phyloP scores from a whole-genome alignment of 1,140 invertebrate genomes.

The Marisa cornuarietis region DNA sequence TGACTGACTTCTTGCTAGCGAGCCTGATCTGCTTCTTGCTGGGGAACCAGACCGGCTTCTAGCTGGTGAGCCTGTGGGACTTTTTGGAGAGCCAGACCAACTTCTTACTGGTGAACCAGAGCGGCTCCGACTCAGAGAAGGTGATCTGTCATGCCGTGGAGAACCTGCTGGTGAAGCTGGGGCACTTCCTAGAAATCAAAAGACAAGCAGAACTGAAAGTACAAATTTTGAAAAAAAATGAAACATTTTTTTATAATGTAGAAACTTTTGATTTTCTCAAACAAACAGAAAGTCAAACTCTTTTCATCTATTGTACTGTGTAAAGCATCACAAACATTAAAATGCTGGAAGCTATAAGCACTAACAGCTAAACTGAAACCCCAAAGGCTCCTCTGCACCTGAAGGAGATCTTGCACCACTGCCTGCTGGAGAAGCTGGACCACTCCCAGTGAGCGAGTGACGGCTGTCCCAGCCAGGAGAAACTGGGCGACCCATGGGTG shows the following conservation, averaged over 20 bases:
- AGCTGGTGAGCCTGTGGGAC: slow-evolving; percentile 19
- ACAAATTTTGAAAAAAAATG: neutral
- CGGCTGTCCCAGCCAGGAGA: slow-evolving; percentile 24
- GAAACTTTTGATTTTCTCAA: neutral
- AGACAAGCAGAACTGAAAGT: neutral
- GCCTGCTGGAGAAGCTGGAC: slow-evolving; percentile 30
- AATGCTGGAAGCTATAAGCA: neutral
- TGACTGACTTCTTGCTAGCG: slow-evolving; percentile 6
- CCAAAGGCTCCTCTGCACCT: too few relatives aligned
- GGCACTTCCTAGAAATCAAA: neutral
- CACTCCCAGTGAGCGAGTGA: slow-evolving; percentile 23
- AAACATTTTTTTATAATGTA: too few relatives aligned
- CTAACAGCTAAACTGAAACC: neutral
- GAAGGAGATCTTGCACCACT: slow-evolving; percentile 2
- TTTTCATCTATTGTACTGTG: neutral
- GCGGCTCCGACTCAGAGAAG: slow-evolving; percentile 29
- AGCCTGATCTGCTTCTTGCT: slow-evolving; percentile 16
- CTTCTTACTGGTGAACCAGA: slow-evolving; percentile 36
- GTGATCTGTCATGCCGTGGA: slow-evolving; percentile 4
- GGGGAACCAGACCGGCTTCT: slow-evolving; percentile 23
- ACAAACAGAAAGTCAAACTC: neutral
- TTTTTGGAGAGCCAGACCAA: slow-evolving; percentile 33
- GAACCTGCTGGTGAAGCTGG: slow-evolving; percentile 22
- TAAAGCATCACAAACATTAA: neutral
- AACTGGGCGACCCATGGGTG: slow-evolving; percentile 8